Conservation (phyloP, 2,888 invertebrate species). For the Pseudoips prasinana region DNA sequence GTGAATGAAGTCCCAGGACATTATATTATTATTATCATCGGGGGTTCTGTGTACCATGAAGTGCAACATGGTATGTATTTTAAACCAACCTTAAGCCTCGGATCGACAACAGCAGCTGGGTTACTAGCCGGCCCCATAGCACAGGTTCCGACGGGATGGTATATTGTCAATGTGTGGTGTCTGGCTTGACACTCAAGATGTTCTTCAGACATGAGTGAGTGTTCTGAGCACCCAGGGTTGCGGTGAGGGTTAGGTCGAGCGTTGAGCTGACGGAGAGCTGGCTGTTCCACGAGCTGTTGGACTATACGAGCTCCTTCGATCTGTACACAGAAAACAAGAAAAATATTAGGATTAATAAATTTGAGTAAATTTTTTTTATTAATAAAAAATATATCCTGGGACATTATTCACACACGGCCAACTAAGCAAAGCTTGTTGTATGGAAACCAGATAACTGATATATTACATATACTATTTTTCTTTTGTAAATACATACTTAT, state of each 20-base stretch:
- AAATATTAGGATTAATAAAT: no score
- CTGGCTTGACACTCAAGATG: conserved; percentile 90
- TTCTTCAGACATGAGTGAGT: conserved; percentile 85
- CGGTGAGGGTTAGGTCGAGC: conserved; percentile 84
- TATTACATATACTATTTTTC: no score
- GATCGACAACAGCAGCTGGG: conserved; percentile 85
- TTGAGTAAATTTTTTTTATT: no score
- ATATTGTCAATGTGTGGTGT: conserved; percentile 89
- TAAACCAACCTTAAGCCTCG: conserved; percentile 78
- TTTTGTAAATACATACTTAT: no score
- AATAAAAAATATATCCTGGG: no score
- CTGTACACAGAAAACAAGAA: conserved; percentile 75
- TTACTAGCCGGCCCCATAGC: conserved; percentile 87
- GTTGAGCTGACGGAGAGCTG: conserved; percentile 83
- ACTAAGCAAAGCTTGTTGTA: no score
- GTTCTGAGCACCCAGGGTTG: conserved; percentile 85
- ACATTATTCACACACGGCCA: no score
- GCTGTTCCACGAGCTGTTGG: conserved; percentile 82
- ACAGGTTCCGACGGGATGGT: conserved; percentile 91
- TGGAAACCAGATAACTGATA: no score
- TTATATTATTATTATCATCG: no score
- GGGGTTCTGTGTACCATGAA: no score
- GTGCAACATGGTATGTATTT: no score
- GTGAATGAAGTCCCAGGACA: no score
- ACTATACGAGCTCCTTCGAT: conserved; percentile 89